phyloP scores from a whole-genome alignment of 2,888 invertebrate species.

The Deilephila elpenor region DNA sequence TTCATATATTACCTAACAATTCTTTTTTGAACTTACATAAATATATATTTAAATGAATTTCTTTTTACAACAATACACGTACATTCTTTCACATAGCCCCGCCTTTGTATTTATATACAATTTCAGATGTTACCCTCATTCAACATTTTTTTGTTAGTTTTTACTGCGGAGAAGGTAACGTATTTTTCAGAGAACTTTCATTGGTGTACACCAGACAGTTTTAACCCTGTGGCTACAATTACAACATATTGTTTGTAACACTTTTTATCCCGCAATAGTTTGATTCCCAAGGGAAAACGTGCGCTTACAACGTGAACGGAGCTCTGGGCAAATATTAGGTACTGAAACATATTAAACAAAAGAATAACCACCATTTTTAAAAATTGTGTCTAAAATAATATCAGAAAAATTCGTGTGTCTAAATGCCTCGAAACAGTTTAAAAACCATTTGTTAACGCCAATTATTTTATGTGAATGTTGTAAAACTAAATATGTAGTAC shows the following conservation, averaged over 20 bases:
- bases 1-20: too few species aligned
- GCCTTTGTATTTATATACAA: background rate
- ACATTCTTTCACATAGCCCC: too few species aligned
- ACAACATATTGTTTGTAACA: background rate
- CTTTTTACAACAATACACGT: too few species aligned
- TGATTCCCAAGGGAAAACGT: constrained; percentile 8
- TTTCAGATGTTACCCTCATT: background rate
- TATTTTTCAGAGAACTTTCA: background rate
- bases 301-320: background rate
- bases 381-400: background rate
- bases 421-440: too few species aligned
- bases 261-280: constrained; percentile 13
- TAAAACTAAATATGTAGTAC: too few species aligned
- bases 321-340: background rate
- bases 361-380: background rate
- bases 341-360: background rate
- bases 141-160: background rate
- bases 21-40: too few species aligned
- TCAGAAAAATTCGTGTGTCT: too few species aligned
- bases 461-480: too few species aligned
- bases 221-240: background rate
- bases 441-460: too few species aligned
- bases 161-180: background rate
- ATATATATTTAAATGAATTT: too few species aligned
- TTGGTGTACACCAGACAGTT: background rate